Evolutionary conservation across 2,113 vertebrate genomes (phyloP).

Genomic region (Crotalus horridus): DNA sequence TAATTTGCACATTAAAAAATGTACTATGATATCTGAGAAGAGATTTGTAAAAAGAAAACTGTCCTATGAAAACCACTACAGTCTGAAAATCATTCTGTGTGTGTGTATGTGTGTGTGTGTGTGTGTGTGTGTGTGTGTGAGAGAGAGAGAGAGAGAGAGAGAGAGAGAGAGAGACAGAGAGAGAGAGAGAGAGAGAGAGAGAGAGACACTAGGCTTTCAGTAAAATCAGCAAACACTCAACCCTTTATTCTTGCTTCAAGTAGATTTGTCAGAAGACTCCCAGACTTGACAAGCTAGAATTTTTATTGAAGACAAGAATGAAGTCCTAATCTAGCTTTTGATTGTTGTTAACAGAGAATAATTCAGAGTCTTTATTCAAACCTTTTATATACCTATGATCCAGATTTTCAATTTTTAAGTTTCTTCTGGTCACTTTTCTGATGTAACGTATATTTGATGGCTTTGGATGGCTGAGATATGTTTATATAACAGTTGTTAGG

Average conservation of each 20-base stretch:
- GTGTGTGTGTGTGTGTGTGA: no score
- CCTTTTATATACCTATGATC: background rate
- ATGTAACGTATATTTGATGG: background rate
- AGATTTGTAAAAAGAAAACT: background rate
- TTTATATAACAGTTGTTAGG: background rate
- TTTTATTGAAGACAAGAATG: background rate
- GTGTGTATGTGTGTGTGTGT: no score
- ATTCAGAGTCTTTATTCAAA: background rate
- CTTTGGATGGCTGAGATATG: background rate
- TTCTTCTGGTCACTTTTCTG: background rate
- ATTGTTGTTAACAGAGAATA: background rate
- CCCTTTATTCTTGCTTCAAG: background rate
- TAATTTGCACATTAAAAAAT: background rate
- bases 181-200: no score
- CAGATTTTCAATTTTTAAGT: background rate
- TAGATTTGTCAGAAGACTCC: background rate
- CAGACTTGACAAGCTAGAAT: background rate
- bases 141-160: no score
- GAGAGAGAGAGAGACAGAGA: no score
- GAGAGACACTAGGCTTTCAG: background rate
- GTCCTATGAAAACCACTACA: background rate
- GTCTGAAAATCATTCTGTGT: background rate
- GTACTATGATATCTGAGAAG: background rate
- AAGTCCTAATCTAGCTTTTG: background rate
- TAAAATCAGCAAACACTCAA: background rate